Evolutionary conservation across 2,888 invertebrate genomes (phyloP).

Genomic region (Adelphocoris suturalis): DNA sequence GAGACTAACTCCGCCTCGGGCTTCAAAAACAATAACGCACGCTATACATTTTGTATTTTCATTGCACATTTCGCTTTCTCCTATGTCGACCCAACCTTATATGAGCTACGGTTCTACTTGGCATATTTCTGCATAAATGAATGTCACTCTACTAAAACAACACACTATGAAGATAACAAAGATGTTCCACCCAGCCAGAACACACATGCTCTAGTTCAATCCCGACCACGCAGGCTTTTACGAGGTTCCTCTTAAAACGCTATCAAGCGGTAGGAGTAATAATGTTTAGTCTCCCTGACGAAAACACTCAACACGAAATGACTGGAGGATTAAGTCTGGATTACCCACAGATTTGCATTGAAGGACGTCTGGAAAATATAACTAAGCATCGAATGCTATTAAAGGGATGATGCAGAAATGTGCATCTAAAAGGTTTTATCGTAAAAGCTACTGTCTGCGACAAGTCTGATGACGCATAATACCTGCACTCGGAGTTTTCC

Average conservation of each 20-base stretch:
- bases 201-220: neutral
- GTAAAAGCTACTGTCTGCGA: too few relatives aligned
- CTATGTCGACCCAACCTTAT: too few relatives aligned
- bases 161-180: neutral
- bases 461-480: too few relatives aligned
- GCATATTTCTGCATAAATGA: too few relatives aligned
- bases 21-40: too few relatives aligned
- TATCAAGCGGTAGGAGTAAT: neutral
- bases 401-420: neutral
- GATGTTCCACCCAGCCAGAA: neutral
- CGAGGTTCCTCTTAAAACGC: neutral
- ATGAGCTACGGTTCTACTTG: too few relatives aligned
- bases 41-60: too few relatives aligned
- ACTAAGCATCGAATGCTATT: neutral
- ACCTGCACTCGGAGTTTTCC: too few relatives aligned
- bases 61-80: too few relatives aligned
- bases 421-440: too few relatives aligned
- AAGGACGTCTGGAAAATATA: constrained; percentile 9
- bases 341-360: neutral
- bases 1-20: too few relatives aligned
- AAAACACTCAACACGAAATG: neutral
- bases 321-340: neutral
- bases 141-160: too few relatives aligned
- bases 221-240: neutral
- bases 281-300: neutral